Conservation (phyloP, 2,888 invertebrate species). For the Tiliacea aurago region DNA sequence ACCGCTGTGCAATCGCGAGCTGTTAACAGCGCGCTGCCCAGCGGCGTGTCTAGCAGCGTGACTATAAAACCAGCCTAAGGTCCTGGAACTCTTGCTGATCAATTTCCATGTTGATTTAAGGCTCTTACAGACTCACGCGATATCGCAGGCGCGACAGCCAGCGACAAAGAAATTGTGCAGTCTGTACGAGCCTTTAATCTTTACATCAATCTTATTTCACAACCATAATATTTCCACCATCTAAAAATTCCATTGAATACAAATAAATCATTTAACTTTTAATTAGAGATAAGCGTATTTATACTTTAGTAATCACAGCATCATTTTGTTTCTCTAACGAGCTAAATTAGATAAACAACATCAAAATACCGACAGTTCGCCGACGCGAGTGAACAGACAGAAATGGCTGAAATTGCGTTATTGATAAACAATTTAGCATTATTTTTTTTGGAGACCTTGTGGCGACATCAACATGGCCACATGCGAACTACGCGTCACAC, state of each 20-base stretch:
- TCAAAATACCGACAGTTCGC: background rate
- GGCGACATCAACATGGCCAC: too few species aligned
- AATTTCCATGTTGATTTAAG: background rate
- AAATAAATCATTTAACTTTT: constrained; percentile 4
- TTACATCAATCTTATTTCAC: background rate
- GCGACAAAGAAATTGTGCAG: too few species aligned
- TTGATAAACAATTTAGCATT: constrained; percentile 15
- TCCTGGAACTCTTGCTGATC: background rate
- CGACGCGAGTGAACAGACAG: background rate
- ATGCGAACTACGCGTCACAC: too few species aligned
- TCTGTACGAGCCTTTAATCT: too few species aligned
- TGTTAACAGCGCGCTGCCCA: too few species aligned
- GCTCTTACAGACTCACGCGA: too few species aligned
- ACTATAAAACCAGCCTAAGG: too few species aligned
- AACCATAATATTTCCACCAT: background rate
- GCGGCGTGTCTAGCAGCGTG: too few species aligned
- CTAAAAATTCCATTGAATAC: background rate
- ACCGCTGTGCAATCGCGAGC: too few species aligned
- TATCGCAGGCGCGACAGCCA: too few species aligned
- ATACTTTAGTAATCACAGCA: constrained; percentile 14
- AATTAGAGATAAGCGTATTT: constrained; percentile 9
- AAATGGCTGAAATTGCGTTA: constrained; percentile 5
- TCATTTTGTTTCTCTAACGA: constrained; percentile 11
- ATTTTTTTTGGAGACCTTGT: background rate
- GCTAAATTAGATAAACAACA: constrained; percentile 18